Percentiles rank a stretch among this genome's conserved stretches.
Evolutionary conservation across 2,797 vertebrate species (phyloP).

Genomic region (Vipera latastei): DNA sequence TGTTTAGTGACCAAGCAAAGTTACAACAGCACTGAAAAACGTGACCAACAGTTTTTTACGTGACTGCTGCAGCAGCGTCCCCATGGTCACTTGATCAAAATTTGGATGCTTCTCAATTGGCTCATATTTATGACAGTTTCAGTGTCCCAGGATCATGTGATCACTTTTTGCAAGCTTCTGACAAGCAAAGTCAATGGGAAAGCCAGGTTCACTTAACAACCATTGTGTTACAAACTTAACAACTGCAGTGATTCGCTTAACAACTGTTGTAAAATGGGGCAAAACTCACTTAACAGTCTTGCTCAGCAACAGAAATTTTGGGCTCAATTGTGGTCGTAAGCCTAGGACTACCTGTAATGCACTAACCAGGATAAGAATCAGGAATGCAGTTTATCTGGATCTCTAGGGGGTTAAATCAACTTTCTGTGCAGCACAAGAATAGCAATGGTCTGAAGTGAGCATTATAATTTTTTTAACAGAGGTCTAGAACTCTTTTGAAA

Average conservation of each 20-base stretch:
- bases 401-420: background rate
- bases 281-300: background rate
- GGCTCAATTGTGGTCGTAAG: background rate
- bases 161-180: background rate
- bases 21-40: background rate
- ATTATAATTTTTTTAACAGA: background rate
- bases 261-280: background rate
- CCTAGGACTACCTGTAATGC: background rate
- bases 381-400: background rate
- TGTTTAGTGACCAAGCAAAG: background rate
- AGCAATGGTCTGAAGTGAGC: background rate
- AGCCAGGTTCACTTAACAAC: background rate
- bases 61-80: background rate
- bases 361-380: background rate
- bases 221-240: background rate
- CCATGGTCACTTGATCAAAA: background rate
- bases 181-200: background rate
- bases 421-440: background rate
- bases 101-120: background rate
- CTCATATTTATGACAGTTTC: background rate
- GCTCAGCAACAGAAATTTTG: background rate
- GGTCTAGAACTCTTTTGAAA: background rate
- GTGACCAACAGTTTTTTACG: background rate
- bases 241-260: background rate
- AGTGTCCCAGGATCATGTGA: background rate